These are phyloP conservation scores for Cydia splendana DNA, from an alignment of 1,140 invertebrate species.

Conservation along the genomic window DNA sequence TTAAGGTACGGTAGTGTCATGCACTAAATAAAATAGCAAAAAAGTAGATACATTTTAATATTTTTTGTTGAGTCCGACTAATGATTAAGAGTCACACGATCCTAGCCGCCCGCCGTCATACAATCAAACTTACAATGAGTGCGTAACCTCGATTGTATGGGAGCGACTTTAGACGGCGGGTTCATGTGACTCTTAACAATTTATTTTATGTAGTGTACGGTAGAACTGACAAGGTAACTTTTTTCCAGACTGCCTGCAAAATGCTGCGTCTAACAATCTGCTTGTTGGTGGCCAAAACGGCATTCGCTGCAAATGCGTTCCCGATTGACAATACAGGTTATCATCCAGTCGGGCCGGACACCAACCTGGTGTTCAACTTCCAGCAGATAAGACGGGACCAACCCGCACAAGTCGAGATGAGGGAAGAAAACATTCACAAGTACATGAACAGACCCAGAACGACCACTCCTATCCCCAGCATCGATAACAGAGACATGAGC, in stretches of 20 bases:
- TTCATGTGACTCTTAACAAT: too few relatives aligned
- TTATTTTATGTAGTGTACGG: too few relatives aligned
- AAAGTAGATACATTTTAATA: too few relatives aligned
- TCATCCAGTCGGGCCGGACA: slow-evolving; percentile 35
- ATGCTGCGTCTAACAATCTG: slow-evolving; percentile 36
- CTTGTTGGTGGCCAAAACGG: slow-evolving; percentile 32
- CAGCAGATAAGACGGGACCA: slow-evolving; percentile 45
- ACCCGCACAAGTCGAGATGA: slow-evolving; percentile 44
- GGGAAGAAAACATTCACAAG: slow-evolving; percentile 48
- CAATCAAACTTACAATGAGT: too few relatives aligned
- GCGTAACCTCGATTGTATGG: too few relatives aligned
- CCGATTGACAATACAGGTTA: slow-evolving; percentile 13
- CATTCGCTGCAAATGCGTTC: slow-evolving; percentile 31
- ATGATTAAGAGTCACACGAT: too few relatives aligned
- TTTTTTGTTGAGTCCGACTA: too few relatives aligned
- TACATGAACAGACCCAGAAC: slow-evolving; percentile 44
- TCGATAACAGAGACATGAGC: slow-evolving; percentile 35
- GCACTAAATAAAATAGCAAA: too few relatives aligned
- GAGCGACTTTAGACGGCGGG: too few relatives aligned
- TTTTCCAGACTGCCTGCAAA: slow-evolving; percentile 10
- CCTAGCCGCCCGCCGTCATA: too few relatives aligned
- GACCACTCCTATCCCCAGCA: slow-evolving; percentile 35
- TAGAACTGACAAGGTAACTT: too few relatives aligned
- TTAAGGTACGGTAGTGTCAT: neutral
- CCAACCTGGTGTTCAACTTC: slow-evolving; percentile 48